phyloP scores from a whole-genome alignment of 1,140 invertebrate genomes.

The Hylaeus volcanicus region DNA sequence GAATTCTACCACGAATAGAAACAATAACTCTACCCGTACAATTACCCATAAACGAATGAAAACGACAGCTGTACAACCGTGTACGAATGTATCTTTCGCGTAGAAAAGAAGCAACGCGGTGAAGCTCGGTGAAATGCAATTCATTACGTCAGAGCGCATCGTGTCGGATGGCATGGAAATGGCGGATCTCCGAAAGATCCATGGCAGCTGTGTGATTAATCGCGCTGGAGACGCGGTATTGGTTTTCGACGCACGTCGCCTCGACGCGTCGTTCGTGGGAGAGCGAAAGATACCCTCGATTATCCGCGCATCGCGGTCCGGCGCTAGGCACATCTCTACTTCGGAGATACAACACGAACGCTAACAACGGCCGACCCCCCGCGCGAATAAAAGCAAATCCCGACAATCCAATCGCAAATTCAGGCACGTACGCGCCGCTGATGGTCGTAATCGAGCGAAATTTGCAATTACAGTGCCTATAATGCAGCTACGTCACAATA shows the following conservation, averaged over 20 bases:
- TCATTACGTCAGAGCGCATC: neutral
- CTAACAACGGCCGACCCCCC: constrained; percentile 46
- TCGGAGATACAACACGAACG: constrained; percentile 35
- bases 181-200: neutral
- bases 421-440: constrained; percentile 55
- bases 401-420: constrained; percentile 62
- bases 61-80: too few species aligned
- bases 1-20: too few species aligned
- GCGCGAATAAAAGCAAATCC: constrained; percentile 61
- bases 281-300: constrained; percentile 37
- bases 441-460: constrained; percentile 63
- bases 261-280: constrained; percentile 4
- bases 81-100: too few species aligned
- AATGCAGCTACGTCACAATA: constrained; percentile 49
- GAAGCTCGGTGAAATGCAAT: too few species aligned
- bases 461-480: constrained; percentile 61
- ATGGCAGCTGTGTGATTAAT: neutral
- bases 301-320: constrained; percentile 26
- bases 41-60: too few species aligned
- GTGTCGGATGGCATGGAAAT: neutral
- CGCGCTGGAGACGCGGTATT: neutral
- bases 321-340: constrained; percentile 13
- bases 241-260: constrained; percentile 46
- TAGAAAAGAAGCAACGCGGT: too few species aligned
- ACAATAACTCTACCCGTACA: too few species aligned